phyloP scores from a whole-genome alignment of 2,888 invertebrate species.

The Eupithecia insigniata region DNA sequence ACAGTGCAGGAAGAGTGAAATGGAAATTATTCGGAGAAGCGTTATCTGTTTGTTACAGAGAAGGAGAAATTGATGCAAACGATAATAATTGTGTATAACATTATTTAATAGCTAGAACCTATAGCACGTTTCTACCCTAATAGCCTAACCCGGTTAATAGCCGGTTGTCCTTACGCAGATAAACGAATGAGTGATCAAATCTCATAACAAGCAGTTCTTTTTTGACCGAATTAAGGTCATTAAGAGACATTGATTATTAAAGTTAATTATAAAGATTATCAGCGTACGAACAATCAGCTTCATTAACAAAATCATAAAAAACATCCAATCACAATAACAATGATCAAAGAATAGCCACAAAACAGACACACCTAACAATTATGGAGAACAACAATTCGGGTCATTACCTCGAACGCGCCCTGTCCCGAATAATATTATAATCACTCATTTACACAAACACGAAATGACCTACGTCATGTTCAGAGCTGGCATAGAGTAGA shows the following conservation, averaged over 20 bases:
- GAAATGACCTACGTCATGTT: constrained; percentile 54
- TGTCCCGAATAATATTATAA: constrained; percentile 62
- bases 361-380: constrained; percentile 42
- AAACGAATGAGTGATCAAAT: too few relatives aligned
- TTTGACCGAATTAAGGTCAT: neutral
- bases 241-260: too few relatives aligned
- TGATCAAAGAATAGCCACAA: constrained; percentile 35
- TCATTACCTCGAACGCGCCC: constrained; percentile 43
- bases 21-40: too few relatives aligned
- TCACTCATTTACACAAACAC: constrained; percentile 63
- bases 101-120: too few relatives aligned
- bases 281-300: neutral
- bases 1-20: too few relatives aligned
- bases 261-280: neutral
- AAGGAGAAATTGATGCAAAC: too few relatives aligned
- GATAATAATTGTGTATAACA: too few relatives aligned
- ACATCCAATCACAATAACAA: constrained; percentile 31
- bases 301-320: constrained; percentile 21
- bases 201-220: too few relatives aligned
- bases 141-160: too few relatives aligned
- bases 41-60: too few relatives aligned
- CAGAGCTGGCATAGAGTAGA: constrained; percentile 45
- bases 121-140: too few relatives aligned
- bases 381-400: constrained; percentile 41
- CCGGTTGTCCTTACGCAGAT: too few relatives aligned